Evolutionary conservation across 92 coral and sea anemone genomes (phyloP), one percentile per base, ranked within the genome.

Genomic region (Plumapathes pennacea): DNA sequence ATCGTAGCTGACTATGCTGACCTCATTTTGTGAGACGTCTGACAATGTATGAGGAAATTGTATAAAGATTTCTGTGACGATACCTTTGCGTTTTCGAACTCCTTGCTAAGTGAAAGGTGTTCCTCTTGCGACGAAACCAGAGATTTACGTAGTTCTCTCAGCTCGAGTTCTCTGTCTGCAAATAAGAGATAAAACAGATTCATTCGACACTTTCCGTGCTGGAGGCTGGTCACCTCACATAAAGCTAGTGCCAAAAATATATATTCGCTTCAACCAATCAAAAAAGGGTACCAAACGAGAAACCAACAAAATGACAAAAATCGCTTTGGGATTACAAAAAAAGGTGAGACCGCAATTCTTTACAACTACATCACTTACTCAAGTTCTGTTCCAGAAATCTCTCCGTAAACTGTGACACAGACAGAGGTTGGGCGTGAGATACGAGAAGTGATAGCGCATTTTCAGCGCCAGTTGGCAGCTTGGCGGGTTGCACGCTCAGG

Each of bases 161-260:
- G 68, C 57, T 90, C 97, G 12, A 90, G 76, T 53, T 90, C 97
- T 42, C 97, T 67, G 55, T 90, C 97, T 90, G 74, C 13, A 61
- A 53, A 52, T 14, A 25, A 31, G 5, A 17, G n/a, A 36, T 17
- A 8, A 29, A 24, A 11, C 12, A 38, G 9, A 4, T 10, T 19
- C 23, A 18, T n/a, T 17, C 31, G 17, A 44, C 22, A 15, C 4
- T 2, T 22, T 11, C 31, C 11, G 37, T 14, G 31, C 17, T 13
- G 31, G 10, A 21, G 2, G 5, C 19, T 6, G 19, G n/a, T n/a
- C 7, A 2, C 27, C 19, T 18, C 28, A 1, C 11, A 22, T 11
- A 6, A 27, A 69, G 20, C 2, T 5, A 45, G 5, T 2, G 7
- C 12, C 10, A 17, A 15, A 15, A 1, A 2, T 20, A 15, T 20